phyloP scores from a whole-genome alignment of 2,888 invertebrate genomes.

The Drosophila fungiperda region DNA sequence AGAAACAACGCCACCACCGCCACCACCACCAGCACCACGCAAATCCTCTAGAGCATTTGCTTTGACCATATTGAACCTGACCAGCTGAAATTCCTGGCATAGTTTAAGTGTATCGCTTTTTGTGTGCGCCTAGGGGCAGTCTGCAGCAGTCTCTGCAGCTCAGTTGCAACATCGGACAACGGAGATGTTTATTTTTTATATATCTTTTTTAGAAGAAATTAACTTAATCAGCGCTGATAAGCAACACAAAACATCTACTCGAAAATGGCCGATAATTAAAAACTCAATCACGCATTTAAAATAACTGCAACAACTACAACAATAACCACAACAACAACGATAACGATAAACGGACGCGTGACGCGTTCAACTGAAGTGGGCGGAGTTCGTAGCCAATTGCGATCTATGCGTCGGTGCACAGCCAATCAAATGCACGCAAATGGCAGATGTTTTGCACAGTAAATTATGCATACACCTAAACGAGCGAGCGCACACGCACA shows the following conservation, averaged over 20 bases:
- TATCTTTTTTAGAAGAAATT: conserved; percentile 54
- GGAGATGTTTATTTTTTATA: conserved; percentile 4
- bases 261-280: conserved; percentile 60
- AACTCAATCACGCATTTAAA: conserved; percentile 64
- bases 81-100: conserved; percentile 72
- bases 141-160: conserved; percentile 3
- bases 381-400: conserved; percentile 40
- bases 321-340: conserved; percentile 19
- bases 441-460: conserved; percentile 58
- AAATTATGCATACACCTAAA: conserved; percentile 50
- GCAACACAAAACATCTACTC: conserved; percentile 29
- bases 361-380: conserved; percentile 37
- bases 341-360: conserved; percentile 28
- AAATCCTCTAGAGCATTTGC: conserved; percentile 82
- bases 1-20: conserved; percentile 36
- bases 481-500: neutral
- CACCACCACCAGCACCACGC: conserved; percentile 63
- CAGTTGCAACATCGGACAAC: conserved; percentile 6
- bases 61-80: conserved; percentile 75
- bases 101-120: conserved; percentile 80
- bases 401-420: conserved; percentile 63
- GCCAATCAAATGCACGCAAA: conserved; percentile 59
- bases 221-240: conserved; percentile 78
- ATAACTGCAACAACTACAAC: neutral
- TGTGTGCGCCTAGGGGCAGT: conserved; percentile 51